Percentiles rank a stretch among this genome's conserved stretches.
phyloP scores from a whole-genome alignment of 2,888 invertebrate genomes.

The Axea sp. region DNA sequence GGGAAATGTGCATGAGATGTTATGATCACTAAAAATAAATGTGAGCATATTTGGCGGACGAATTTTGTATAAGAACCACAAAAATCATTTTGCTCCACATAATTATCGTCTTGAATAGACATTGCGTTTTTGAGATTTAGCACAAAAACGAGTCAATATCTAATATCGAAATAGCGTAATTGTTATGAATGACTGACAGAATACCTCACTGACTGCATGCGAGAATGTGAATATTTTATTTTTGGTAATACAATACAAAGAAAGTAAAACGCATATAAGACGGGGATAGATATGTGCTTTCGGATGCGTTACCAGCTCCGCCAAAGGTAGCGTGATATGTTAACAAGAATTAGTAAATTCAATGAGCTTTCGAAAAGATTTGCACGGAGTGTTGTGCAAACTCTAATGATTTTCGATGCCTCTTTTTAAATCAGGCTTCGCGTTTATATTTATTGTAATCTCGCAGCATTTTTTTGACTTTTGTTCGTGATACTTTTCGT shows the following conservation, averaged over 20 bases:
- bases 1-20: too few relatives aligned
- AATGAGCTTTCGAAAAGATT: too few relatives aligned
- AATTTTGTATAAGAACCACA: too few relatives aligned
- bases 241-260: conserved; percentile 19
- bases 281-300: conserved; percentile 17
- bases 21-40: too few relatives aligned
- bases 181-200: conserved; percentile 27
- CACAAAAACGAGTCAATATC: conserved; percentile 51
- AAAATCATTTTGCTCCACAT: too few relatives aligned
- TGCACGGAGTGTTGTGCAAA: too few relatives aligned
- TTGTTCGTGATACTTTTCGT: conserved; percentile 30
- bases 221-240: conserved; percentile 59
- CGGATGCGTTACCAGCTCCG: conserved; percentile 1
- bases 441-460: conserved; percentile 53
- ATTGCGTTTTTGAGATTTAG: conserved; percentile 22
- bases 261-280: conserved; percentile 5
- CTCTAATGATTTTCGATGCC: too few relatives aligned
- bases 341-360: too few relatives aligned
- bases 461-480: conserved; percentile 46
- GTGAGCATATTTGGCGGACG: too few relatives aligned
- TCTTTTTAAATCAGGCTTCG: too few relatives aligned
- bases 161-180: conserved; percentile 47
- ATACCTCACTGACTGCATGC: conserved; percentile 61
- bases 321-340: too few relatives aligned
- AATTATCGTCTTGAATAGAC: conserved; percentile 7